Percentiles rank a stretch among this genome's conserved stretches.
These are phyloP conservation scores for Myotis planiceps DNA, from an alignment of 2,797 vertebrate genomes.

Conservation along the genomic window DNA sequence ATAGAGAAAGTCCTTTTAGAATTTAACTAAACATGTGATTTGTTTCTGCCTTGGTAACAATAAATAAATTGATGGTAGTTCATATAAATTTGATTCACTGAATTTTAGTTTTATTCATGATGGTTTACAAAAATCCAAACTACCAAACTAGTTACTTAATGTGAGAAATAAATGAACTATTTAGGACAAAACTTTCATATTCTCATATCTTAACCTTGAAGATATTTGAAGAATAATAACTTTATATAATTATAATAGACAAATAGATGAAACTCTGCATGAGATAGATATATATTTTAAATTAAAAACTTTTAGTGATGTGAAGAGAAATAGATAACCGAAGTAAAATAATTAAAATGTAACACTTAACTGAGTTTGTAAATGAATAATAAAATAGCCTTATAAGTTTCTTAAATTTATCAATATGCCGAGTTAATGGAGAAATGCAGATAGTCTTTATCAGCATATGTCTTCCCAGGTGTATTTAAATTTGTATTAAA, in stretches of 20 bases:
- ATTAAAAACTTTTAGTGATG: background rate
- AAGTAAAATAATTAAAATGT: background rate
- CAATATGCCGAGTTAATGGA: background rate
- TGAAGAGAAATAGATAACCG: background rate
- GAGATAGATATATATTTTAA: background rate
- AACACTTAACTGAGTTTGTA: background rate
- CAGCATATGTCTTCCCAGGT: background rate
- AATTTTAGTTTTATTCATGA: background rate
- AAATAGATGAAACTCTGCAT: background rate
- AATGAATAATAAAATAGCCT: background rate
- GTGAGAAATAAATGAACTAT: background rate
- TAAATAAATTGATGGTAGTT: background rate
- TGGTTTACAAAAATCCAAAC: background rate
- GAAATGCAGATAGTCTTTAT: background rate
- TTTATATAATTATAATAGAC: background rate
- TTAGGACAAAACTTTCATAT: background rate
- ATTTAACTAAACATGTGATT: background rate
- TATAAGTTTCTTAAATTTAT: background rate
- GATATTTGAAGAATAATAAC: background rate
- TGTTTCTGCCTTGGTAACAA: background rate
- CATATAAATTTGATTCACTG: background rate
- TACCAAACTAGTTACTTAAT: background rate
- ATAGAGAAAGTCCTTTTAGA: background rate
- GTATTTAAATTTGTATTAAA: background rate
- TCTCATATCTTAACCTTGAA: background rate